Percentiles rank a stretch among this genome's conserved stretches.
phyloP scores from a whole-genome alignment of 2,113 vertebrate genomes.

The Prinia subflava region DNA sequence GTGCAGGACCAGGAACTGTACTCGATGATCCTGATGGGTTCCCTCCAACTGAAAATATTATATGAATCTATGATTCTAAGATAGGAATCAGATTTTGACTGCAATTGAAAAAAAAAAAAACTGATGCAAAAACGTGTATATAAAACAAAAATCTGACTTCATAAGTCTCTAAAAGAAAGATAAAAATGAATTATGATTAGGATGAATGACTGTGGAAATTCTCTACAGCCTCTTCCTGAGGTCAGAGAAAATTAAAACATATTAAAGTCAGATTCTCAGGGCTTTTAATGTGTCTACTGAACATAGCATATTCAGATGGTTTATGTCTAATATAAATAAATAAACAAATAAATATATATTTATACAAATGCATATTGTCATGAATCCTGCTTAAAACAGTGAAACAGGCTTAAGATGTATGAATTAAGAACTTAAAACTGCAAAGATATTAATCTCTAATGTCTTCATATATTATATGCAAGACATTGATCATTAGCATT shows the following conservation, averaged over 20 bases:
- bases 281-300: neutral
- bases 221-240: neutral
- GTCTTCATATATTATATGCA: neutral
- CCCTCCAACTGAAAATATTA: neutral
- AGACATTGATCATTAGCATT: neutral
- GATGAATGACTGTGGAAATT: neutral
- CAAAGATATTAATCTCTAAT: neutral
- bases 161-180: neutral
- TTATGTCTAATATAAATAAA: neutral
- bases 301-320: neutral
- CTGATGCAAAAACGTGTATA: neutral
- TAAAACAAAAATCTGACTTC: neutral
- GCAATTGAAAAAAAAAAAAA: neutral
- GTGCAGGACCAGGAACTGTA: neutral
- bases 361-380: neutral
- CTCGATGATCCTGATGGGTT: fast-evolving
- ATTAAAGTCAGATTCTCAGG: neutral
- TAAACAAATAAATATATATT: neutral
- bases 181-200: neutral
- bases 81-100: neutral
- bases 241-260: neutral
- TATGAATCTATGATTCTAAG: neutral
- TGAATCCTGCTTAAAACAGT: neutral
- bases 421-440: neutral
- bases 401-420: neutral